Conservation (phyloP, 2,888 invertebrate species). For the Macaria liturata region DNA sequence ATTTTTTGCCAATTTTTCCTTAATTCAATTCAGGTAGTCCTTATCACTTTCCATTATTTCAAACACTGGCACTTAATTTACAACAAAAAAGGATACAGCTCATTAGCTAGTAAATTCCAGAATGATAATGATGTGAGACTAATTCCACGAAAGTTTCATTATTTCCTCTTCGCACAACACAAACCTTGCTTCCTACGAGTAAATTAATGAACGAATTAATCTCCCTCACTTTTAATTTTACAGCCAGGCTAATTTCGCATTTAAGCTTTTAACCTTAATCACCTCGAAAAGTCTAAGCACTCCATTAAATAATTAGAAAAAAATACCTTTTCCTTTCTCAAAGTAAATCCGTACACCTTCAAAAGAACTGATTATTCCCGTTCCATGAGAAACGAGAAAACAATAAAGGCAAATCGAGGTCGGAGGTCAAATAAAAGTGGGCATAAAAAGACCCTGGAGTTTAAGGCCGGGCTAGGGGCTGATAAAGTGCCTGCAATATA, state of each 20-base stretch:
- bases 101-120: no score
- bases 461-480: slow-evolving; percentile 12
- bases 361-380: slow-evolving; percentile 32
- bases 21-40: no score
- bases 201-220: no score
- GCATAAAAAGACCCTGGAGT: slow-evolving; percentile 33
- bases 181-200: no score
- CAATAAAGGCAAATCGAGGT: slow-evolving; percentile 37
- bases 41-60: no score
- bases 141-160: no score
- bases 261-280: slow-evolving; percentile 16
- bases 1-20: no score
- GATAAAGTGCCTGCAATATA: no score
- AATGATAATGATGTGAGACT: no score
- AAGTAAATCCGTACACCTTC: slow-evolving; percentile 23
- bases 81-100: no score
- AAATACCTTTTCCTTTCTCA: slow-evolving; percentile 8
- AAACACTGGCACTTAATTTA: no score
- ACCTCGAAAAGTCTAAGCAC: slow-evolving; percentile 14
- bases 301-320: slow-evolving; percentile 26
- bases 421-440: slow-evolving; percentile 35
- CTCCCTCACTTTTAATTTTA: slow-evolving; percentile 1
- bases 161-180: no score
- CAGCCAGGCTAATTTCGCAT: slow-evolving; percentile 1
- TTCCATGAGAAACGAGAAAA: slow-evolving; percentile 34